Evolutionary conservation across 2,113 vertebrate species (phyloP).

Genomic region (Microcebus ravelobensis): DNA sequence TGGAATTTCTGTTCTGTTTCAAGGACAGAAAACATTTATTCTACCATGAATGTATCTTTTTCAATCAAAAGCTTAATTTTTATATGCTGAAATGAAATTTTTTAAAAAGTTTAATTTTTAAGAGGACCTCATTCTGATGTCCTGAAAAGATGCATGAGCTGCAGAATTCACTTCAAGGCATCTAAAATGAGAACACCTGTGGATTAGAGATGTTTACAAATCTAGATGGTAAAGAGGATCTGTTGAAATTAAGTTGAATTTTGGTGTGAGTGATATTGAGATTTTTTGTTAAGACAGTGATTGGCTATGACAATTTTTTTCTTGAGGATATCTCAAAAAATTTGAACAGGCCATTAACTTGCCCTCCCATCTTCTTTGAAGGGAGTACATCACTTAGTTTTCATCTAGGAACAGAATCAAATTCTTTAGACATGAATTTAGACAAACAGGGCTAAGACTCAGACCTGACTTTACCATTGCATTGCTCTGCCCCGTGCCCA

Average conservation of each 20-base stretch:
- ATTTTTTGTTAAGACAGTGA: not conserved
- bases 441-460: not conserved
- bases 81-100: not conserved
- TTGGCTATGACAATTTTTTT: not conserved
- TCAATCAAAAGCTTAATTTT: slow-evolving; percentile 1
- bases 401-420: slow-evolving; percentile 9
- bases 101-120: not conserved
- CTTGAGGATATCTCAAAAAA: not conserved
- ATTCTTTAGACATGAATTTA: not conserved
- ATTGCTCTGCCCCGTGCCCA: not conserved
- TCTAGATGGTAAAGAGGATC: not conserved
- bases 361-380: not conserved
- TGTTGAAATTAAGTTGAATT: not conserved
- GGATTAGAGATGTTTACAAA: not conserved
- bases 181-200: not conserved
- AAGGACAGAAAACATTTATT: slow-evolving; percentile 15
- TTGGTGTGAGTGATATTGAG: not conserved
- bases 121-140: not conserved
- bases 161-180: not conserved
- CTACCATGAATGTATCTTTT: not conserved
- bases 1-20: not conserved
- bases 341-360: not conserved
- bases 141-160: not conserved
- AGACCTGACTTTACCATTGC: not conserved
- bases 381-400: not conserved